Base-by-base conservation (phyloP, 2,888 invertebrate genomes). In the Thelaira solivaga region DNA sequence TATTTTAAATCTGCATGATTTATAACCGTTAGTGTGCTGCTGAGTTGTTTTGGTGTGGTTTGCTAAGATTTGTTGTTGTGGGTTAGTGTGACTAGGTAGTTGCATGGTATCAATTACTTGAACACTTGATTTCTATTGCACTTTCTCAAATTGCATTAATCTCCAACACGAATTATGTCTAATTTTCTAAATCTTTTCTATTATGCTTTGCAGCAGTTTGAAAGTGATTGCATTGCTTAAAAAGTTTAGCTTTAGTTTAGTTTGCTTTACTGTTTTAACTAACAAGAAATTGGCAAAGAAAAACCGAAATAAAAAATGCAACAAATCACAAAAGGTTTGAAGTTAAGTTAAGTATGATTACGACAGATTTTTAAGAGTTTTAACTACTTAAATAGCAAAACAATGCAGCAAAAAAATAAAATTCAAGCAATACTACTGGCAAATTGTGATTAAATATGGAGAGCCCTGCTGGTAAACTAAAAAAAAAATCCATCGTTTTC, bases 91-190 rank as follows among this genome's bases (percentile, higher is more conserved):
- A 55, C 18, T 16, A 43, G 22, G 10, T 29, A 29, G 47, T 61
- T 61, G 53, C 39, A 45, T 18, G 39, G 22, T 53, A 61, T 68
- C 61, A 67, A 68, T 62, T 68, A 62, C 61, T 49, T 47, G n/a
- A 75, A 47, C 74, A 68, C 74, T 74, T 67, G 61, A 53, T 68
- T 61, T 67, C 43, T 29, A 22, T 68, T 74, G 67, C 47, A 74
- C 61, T 75, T 68, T 75, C 61, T 75, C 39, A 68, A 67, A 68
- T 53, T 75, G 39, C 65, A 57, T 43, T 61, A 36, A 67, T 53
- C 51, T 61, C n/a, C 43, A 68, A 55, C 61, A 75, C 45, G 67
- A 75, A 67, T 61, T 68, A 45, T 68, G 74, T 39, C 74, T 55
- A 68, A 75, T 75, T 75, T 75, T 67, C 36, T 51, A 61, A 59